Conservation (phyloP, 2,797 vertebrate species). For the Hapalemur alaotrensis region DNA sequence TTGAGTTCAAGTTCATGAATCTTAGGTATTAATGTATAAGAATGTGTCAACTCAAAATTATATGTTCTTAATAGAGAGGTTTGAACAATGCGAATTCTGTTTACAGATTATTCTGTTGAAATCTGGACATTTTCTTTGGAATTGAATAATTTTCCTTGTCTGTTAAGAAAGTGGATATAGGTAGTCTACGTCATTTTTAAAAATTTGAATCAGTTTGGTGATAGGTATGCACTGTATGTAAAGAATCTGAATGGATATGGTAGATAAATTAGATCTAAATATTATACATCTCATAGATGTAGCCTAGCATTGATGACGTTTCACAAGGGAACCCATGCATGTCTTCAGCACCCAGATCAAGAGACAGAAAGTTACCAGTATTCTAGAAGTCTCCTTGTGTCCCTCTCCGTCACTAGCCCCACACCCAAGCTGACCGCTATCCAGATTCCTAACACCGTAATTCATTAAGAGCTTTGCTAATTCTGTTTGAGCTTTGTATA, state of each 20-base stretch:
- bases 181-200: fast-evolving
- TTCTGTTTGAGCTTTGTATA: background rate
- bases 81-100: conserved; percentile 33
- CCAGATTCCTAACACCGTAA: background rate
- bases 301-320: background rate
- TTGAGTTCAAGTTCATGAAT: background rate
- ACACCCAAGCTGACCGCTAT: fast-evolving
- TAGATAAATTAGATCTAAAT: background rate
- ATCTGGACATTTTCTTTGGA: background rate
- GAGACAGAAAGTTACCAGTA: background rate
- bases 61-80: background rate
- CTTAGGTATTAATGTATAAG: background rate
- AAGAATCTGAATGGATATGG: background rate
- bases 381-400: background rate
- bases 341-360: background rate
- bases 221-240: fast-evolving
- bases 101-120: background rate
- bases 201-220: background rate
- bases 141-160: background rate
- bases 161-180: background rate
- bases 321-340: background rate
- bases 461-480: background rate
- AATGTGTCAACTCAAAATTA: background rate
- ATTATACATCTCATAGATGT: background rate
- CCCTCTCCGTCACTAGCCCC: background rate